A percentile compares a stretch with the other conserved stretches of the same genome.
These are phyloP conservation scores for Rousettus leschenaultii DNA, from an alignment of 2,113 vertebrate species.

Conservation along the genomic window DNA sequence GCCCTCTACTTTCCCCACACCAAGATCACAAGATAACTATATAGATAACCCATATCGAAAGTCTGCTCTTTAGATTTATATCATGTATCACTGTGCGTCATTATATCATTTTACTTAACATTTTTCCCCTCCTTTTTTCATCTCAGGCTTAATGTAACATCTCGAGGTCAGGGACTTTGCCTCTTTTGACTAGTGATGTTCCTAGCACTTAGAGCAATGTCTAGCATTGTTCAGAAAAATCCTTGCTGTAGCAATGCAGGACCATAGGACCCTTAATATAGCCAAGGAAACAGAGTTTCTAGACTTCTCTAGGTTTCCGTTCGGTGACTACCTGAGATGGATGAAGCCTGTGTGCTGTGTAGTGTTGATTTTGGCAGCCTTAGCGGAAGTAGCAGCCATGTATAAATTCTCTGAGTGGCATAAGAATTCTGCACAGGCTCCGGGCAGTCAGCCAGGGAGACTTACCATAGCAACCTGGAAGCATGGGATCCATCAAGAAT, in stretches of 20 bases:
- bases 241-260: neutral
- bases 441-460: neutral
- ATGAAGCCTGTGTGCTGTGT: neutral
- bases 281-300: neutral
- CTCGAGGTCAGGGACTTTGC: neutral
- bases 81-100: accelerated
- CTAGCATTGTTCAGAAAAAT: neutral
- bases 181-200: neutral
- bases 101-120: neutral
- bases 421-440: neutral
- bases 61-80: neutral
- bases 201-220: neutral
- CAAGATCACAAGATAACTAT: neutral
- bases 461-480: neutral
- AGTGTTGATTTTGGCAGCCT: neutral
- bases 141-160: neutral
- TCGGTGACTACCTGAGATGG: neutral
- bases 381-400: neutral
- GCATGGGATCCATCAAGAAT: neutral
- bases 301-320: neutral
- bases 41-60: neutral
- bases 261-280: neutral
- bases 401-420: neutral
- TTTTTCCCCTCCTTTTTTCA: neutral
- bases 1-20: neutral